Base-by-base conservation (phyloP, 2,113 vertebrate genomes). In the Bos javanicus region DNA sequence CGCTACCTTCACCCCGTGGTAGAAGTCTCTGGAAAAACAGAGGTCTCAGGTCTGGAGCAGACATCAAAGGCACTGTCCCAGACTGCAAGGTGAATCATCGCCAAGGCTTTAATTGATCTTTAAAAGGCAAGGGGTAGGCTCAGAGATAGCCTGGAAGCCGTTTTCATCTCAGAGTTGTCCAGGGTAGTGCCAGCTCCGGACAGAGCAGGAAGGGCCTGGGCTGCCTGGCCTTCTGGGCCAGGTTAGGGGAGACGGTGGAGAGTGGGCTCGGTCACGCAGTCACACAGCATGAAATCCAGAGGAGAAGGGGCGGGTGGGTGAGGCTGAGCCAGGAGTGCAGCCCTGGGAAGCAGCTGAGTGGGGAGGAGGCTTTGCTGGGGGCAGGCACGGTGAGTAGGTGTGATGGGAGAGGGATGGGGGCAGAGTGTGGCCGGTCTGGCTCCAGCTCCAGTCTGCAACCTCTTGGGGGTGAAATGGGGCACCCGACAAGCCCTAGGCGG, bases 41-140 rank as follows among this genome's bases (percentile, higher is more conserved):
- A 97, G 96, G 96, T 95, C 97, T 96, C 81, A 15, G 92, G 90
- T 97, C 92, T 97, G 90, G 89, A 93, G 85, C 11, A 59, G 91
- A 26, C 87, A 83, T 87, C 95, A 95, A 95, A 98, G 97, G 87
- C 89, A 0, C 71, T 7, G 21, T 17, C 26, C 85, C 82, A 48
- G 80, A 16, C 60, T 74, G 4, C 1, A 7, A 94, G 87, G 89
- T 95, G 94, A 98, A 96, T 96, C 43, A 2, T 0, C 5, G 89
- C 94, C 36, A 52, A 54, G 67, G 71, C 62, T n/a, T 91, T 76
- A 87, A 50, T 56, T 90, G 88, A 91, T 59, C 62, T 97, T 97
- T 93, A 50, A 7, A 62, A 95, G 95, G 91, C 87, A 89, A 90
- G 30, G 13, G 87, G 16, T 92, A 56, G 39, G 52, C 81, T 54